A percentile compares a stretch with the other conserved stretches of the same genome.
These are phyloP conservation scores for Panopea generosa DNA, from an alignment of 2,888 invertebrate genomes.

Conservation along the genomic window DNA sequence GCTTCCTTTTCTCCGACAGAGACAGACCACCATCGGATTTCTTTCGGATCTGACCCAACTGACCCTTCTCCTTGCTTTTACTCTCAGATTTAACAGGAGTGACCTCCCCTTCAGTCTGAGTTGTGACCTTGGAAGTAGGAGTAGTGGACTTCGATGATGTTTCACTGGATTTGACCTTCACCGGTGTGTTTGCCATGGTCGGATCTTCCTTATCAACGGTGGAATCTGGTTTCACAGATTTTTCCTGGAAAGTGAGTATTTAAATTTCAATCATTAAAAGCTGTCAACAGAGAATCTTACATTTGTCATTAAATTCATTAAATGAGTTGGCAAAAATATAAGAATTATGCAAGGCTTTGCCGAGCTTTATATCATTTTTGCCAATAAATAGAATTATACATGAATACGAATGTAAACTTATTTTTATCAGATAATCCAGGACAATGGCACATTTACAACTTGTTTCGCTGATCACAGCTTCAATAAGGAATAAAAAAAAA, in stretches of 20 bases:
- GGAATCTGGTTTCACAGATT: constrained; percentile 24
- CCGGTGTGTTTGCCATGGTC: constrained; percentile 12
- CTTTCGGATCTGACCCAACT: constrained; percentile 5
- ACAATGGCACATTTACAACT: too few relatives aligned
- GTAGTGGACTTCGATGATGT: background rate
- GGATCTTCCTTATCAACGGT: constrained; percentile 26
- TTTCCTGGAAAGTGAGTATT: too few relatives aligned
- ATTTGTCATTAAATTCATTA: background rate
- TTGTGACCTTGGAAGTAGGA: background rate
- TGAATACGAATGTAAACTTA: too few relatives aligned
- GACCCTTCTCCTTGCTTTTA: background rate
- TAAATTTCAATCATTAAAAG: too few relatives aligned
- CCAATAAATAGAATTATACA: too few relatives aligned
- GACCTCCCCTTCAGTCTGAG: constrained; percentile 10
- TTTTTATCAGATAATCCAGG: too few relatives aligned
- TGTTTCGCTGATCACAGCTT: too few relatives aligned
- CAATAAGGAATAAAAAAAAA: too few relatives aligned
- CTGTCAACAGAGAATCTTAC: too few relatives aligned
- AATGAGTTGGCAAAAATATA: too few relatives aligned
- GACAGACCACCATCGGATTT: constrained; percentile 10
- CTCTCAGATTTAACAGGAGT: constrained; percentile 9
- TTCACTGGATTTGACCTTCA: constrained; percentile 8
- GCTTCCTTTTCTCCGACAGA: constrained; percentile 45
- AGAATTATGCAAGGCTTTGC: too few relatives aligned
- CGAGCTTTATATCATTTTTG: too few relatives aligned